Percentiles rank a stretch among this genome's conserved stretches.
phyloP scores from a whole-genome alignment of 1,140 invertebrate species.

The Drosophila sulfurigaster region DNA sequence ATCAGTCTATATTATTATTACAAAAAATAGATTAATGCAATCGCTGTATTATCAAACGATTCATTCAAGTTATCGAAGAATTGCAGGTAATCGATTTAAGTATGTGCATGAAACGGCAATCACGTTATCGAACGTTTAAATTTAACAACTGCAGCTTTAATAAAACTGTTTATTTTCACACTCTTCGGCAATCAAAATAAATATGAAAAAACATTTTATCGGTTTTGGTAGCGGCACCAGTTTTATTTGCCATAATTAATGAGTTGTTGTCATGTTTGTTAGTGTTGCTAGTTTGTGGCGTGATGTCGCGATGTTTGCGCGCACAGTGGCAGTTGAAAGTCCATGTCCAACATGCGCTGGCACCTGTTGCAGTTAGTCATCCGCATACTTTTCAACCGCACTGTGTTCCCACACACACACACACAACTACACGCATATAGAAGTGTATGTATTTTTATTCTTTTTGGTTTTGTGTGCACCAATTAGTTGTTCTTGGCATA shows the following conservation, averaged over 20 bases:
- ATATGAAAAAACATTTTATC: background rate
- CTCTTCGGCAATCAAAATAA: background rate
- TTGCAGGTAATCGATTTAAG: background rate
- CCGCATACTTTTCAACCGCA: slow-evolving; percentile 36
- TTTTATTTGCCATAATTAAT: slow-evolving; percentile 52
- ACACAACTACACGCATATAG: background rate
- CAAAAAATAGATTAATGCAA: background rate
- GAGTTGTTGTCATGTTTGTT: slow-evolving; percentile 61
- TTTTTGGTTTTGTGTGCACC: slow-evolving; percentile 49
- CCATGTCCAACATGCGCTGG: background rate
- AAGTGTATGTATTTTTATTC: slow-evolving; percentile 7
- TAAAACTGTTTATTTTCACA: background rate
- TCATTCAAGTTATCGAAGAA: too few relatives aligned
- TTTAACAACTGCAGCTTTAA: background rate
- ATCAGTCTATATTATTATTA: too few relatives aligned
- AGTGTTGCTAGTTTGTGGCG: slow-evolving; percentile 44
- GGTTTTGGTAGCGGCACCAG: slow-evolving; percentile 13
- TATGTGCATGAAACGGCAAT: background rate
- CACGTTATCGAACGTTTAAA: background rate
- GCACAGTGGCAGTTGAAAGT: slow-evolving; percentile 46
- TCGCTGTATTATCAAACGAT: too few relatives aligned
- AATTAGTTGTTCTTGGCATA: slow-evolving; percentile 81
- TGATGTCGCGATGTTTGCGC: slow-evolving; percentile 43
- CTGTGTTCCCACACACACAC: slow-evolving; percentile 26
- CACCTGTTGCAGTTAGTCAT: slow-evolving; percentile 56